Evolutionary conservation across 2,113 vertebrate genomes (phyloP).

Genomic region (Lipophrys pholis): DNA sequence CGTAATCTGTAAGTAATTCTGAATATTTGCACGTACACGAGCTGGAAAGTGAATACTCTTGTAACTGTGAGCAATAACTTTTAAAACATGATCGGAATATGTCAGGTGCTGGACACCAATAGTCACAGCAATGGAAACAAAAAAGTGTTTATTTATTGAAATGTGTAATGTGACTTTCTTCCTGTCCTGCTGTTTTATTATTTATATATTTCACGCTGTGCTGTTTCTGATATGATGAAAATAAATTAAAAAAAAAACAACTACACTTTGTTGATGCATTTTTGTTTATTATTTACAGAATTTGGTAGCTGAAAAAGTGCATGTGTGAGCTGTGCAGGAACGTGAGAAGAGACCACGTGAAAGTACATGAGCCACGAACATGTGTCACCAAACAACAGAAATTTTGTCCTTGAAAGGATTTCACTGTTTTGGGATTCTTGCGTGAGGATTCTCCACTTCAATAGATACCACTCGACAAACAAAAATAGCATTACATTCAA

Average conservation of each 20-base stretch:
- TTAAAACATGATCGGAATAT: conserved; percentile 4
- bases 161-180: conserved; percentile 64
- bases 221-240: conserved; percentile 46
- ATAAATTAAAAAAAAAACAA: too few relatives aligned
- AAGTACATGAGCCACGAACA: too few relatives aligned
- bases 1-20: conserved; percentile 41
- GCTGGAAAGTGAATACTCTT: background rate
- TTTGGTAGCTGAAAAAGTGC: background rate
- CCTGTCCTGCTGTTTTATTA: conserved; percentile 46
- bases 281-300: conserved; percentile 5
- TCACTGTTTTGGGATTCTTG: too few relatives aligned
- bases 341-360: too few relatives aligned
- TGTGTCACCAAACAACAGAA: too few relatives aligned
- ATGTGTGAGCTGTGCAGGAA: too few relatives aligned
- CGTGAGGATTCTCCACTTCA: too few relatives aligned
- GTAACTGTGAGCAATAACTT: background rate
- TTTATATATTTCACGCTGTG: conserved; percentile 68
- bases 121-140: conserved; percentile 51
- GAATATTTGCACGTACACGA: conserved; percentile 17
- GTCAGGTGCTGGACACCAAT: conserved; percentile 77
- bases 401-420: too few relatives aligned
- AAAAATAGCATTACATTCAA: too few relatives aligned
- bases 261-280: background rate
- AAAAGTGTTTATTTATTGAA: conserved; percentile 90
- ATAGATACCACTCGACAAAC: too few relatives aligned